Evolutionary conservation across 2,888 invertebrate species (phyloP), one percentile per base, ranked within the genome.

Genomic region (Isotomurus palustris): DNA sequence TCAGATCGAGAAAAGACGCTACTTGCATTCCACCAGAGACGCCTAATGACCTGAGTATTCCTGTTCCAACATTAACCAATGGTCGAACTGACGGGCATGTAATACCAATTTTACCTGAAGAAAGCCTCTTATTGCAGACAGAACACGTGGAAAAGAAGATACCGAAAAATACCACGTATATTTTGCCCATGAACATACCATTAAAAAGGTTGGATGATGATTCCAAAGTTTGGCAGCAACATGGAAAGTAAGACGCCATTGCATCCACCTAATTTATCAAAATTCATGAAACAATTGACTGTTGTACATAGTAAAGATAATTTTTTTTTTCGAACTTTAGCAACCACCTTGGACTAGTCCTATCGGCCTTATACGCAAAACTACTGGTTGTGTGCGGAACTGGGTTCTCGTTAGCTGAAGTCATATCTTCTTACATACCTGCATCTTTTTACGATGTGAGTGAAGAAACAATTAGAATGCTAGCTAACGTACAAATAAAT

Each of bases 401-500:
- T 66, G 91, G 93, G 17, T 91, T 95, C 77, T 94, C 94, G 51
- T 87, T 95, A 86, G 91, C 94, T 63, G 93, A 94, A 81, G 91
- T 93, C 71, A 92, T 93, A 74, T 92, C 92, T 43, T 89, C 91
- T 22, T 90, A 91, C 78, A 91, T 93, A 74, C 92, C 93, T 72
- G 89, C 91, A 66, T 90, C 91, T 28, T 92, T 91, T 77, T 93
- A 92, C 77, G 91, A 92, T 82, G 90, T 87, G 75, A 76, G 63
- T 53, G 21, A 14, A 22, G 4, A 14, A 17, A n/a, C 3, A 47
- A 47, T 43, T 14, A 27, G 17, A 27, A 27, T 47, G 8, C 28
- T n/a, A n/a, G n/a, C n/a, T n/a, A n/a, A n/a, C n/a, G n/a, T n/a
- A n/a, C n/a, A n/a, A n/a, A n/a, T n/a, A n/a, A n/a, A n/a, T n/a